phyloP scores from a whole-genome alignment of 2,113 vertebrate species.

The Mustelus asterias region DNA sequence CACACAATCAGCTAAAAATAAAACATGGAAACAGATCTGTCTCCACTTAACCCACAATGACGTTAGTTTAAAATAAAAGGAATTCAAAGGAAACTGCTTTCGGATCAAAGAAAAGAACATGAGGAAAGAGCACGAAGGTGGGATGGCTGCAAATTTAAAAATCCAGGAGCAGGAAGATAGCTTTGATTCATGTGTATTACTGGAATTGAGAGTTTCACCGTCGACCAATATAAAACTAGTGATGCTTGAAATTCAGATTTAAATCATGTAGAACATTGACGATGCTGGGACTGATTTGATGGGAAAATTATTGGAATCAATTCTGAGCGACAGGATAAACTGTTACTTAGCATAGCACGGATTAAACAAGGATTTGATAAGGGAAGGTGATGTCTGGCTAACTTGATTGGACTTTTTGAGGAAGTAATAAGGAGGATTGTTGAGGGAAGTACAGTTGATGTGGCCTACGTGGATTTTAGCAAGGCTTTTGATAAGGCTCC shows the following conservation, averaged over 20 bases:
- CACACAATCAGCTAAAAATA: slow-evolving; percentile 22
- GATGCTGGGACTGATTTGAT: background rate
- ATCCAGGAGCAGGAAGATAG: background rate
- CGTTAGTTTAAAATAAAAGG: background rate
- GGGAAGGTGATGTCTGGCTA: too few species aligned
- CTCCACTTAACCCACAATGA: slow-evolving; percentile 8
- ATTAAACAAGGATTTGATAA: too few species aligned
- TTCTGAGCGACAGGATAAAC: too few species aligned
- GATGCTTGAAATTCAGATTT: slow-evolving; percentile 7
- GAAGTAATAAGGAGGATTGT: too few species aligned
- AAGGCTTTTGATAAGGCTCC: too few species aligned
- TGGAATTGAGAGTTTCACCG: background rate
- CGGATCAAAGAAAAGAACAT: background rate
- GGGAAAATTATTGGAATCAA: too few species aligned
- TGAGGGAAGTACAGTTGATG: too few species aligned
- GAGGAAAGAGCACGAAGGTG: background rate
- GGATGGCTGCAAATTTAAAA: background rate
- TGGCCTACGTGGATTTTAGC: too few species aligned
- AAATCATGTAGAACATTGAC: background rate
- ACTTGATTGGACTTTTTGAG: too few species aligned
- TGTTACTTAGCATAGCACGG: too few species aligned
- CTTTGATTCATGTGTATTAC: background rate
- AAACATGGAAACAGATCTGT: slow-evolving; percentile 29
- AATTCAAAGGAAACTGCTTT: slow-evolving; percentile 11
- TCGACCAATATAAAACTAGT: too few species aligned